phyloP scores from a whole-genome alignment of 2,888 invertebrate species.

The Cecidostiba fungosa region DNA sequence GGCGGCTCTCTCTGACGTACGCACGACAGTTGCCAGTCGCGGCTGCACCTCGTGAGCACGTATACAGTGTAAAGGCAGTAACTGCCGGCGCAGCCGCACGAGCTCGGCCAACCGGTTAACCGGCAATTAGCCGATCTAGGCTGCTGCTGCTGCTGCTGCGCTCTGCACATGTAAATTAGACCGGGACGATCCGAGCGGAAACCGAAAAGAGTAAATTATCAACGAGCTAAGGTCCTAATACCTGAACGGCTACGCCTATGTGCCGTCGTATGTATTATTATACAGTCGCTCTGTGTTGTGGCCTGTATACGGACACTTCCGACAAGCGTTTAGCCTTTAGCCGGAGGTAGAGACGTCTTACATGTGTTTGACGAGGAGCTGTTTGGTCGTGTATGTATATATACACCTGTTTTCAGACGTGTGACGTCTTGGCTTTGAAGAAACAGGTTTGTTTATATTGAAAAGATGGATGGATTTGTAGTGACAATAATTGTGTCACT shows the following conservation, averaged over 20 bases:
- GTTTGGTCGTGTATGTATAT: not conserved
- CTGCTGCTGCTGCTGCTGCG: conserved; percentile 63
- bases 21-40: conserved; percentile 56
- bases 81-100: conserved; percentile 66
- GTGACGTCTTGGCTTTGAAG: too few species aligned
- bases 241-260: not conserved
- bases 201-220: conserved; percentile 76
- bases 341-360: not conserved
- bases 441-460: too few species aligned
- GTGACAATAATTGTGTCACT: too few species aligned
- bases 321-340: conserved; percentile 3
- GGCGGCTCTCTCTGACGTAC: conserved; percentile 57
- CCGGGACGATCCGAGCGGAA: conserved; percentile 71
- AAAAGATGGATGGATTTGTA: too few species aligned
- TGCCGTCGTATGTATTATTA: not conserved
- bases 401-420: too few species aligned
- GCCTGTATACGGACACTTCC: not conserved
- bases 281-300: not conserved
- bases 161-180: conserved; percentile 78
- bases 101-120: conserved; percentile 79
- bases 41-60: conserved; percentile 54
- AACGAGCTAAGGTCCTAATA: conserved; percentile 48
- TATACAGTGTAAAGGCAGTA: conserved; percentile 63
- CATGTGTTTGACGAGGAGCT: not conserved
- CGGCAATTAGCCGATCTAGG: conserved; percentile 79